Evolutionary conservation across 2,797 vertebrate genomes (phyloP).

Genomic region (Sitta carolinensis): DNA sequence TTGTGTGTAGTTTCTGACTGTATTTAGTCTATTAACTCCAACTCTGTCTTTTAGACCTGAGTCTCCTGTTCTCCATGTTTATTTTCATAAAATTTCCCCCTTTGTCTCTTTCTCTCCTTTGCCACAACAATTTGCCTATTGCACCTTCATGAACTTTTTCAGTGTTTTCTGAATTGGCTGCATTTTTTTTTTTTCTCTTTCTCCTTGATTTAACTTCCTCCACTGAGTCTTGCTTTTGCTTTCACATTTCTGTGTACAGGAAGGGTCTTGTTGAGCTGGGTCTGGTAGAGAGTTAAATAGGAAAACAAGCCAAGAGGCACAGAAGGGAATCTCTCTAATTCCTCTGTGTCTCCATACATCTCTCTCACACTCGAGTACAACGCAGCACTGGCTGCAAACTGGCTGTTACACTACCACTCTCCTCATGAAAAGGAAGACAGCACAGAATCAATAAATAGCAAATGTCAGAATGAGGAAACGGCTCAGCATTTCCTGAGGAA

Average conservation of each 20-base stretch:
- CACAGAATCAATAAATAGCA: not conserved
- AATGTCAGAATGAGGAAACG: not conserved
- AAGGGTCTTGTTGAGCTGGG: not conserved
- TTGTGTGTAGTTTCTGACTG: not conserved
- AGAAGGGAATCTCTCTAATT: not conserved
- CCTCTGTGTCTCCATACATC: not conserved
- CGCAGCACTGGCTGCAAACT: not conserved
- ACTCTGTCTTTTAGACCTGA: not conserved
- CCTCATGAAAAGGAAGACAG: not conserved
- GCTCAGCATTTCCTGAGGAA: constrained; percentile 8
- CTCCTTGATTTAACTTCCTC: not conserved
- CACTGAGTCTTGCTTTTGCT: not conserved
- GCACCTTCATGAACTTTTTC: not conserved
- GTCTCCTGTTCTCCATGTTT: not conserved
- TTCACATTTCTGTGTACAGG: not conserved
- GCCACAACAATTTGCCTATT: not conserved
- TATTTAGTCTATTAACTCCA: not conserved
- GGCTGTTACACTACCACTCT: not conserved
- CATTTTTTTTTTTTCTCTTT: not conserved
- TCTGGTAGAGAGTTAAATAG: not conserved
- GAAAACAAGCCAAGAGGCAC: not conserved
- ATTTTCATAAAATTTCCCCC: not conserved
- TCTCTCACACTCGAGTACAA: not conserved
- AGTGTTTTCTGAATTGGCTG: not conserved
- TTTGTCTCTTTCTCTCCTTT: not conserved